Evolutionary conservation across 2,797 vertebrate species (phyloP), one percentile per base, ranked within the genome.

Genomic region (Dipus sagitta): DNA sequence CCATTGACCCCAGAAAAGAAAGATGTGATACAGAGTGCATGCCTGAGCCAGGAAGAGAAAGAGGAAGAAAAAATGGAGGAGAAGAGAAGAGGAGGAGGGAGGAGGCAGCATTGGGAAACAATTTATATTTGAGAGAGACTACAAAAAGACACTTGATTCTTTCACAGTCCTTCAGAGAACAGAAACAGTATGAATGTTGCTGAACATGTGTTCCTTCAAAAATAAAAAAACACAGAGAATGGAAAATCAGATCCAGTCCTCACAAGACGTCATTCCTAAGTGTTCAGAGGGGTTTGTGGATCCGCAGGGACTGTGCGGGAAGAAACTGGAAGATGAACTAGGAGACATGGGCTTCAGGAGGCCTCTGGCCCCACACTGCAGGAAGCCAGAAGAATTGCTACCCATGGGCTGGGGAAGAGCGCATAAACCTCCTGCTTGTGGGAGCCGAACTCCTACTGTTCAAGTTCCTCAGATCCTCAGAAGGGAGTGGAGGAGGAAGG

Each of bases 301-400:
- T n/a, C 78, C 81, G 9, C 1, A 2, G 42, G 81, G 91, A n/a
- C 14, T 0, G 15, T 0, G 1, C 0, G 1, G 60, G 77, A 30
- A 70, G 62, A 23, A 15, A 1, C 0, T 1, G 21, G 52, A 8
- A 52, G 6, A 64, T 6, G n/a, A 0, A 0, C 10, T 24, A 3
- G 0, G 0, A 4, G 71, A 60, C 42, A 24, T 17, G 26, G 0
- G 23, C 38, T 8, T 20, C 2, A 0, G 10, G 71, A n/a, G 38
- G 26, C 30, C 30, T 62, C 58, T 2, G 6, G 92, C 47, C 71
- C 68, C 88, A n/a, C 10, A 7, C 0, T 7, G 52, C 0, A 0
- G 0, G 1, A 4, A 47, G 75, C 62, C 18, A 0, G 2, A 15
- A 80, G 67, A 1, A 9, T 4, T 0, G 1, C 0, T 26, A 14